Conservation (phyloP, 2,113 vertebrate genomes). For the Platysternon megacephalum region DNA sequence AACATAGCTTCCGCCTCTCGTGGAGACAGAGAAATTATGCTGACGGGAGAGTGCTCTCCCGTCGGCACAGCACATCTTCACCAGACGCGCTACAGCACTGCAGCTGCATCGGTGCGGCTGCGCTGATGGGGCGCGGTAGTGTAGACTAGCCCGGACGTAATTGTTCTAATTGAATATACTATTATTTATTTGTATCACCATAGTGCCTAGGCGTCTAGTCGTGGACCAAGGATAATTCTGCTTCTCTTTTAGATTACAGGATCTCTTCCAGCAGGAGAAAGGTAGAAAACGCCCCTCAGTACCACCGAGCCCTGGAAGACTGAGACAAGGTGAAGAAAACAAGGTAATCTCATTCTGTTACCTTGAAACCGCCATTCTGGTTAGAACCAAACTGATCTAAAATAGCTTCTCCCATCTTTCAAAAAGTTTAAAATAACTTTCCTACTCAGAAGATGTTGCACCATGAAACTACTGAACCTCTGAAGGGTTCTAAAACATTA, state of each 20-base stretch:
- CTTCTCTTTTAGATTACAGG: conserved; percentile 86
- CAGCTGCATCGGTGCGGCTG: too few species aligned
- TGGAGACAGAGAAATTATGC: too few species aligned
- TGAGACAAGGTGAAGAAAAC: conserved; percentile 92
- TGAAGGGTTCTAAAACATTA: background rate
- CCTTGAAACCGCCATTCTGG: background rate
- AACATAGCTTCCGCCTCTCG: too few species aligned
- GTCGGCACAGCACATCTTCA: too few species aligned
- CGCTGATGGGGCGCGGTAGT: too few species aligned
- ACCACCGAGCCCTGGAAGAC: conserved; percentile 94
- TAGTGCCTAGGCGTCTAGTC: background rate
- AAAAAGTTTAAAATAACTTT: background rate
- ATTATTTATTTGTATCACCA: background rate
- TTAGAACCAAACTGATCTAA: background rate
- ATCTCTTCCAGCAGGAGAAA: conserved; percentile 97
- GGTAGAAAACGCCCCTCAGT: conserved; percentile 95
- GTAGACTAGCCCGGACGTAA: background rate
- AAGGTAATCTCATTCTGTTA: conserved; percentile 82
- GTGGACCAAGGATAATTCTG: background rate
- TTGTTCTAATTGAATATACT: background rate
- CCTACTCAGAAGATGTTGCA: background rate
- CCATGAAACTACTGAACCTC: background rate
- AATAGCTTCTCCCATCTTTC: background rate
- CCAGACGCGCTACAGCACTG: too few species aligned
- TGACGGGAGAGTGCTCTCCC: too few species aligned